Conservation (phyloP, 2,888 invertebrate species). For the Ormyrus labotus region DNA sequence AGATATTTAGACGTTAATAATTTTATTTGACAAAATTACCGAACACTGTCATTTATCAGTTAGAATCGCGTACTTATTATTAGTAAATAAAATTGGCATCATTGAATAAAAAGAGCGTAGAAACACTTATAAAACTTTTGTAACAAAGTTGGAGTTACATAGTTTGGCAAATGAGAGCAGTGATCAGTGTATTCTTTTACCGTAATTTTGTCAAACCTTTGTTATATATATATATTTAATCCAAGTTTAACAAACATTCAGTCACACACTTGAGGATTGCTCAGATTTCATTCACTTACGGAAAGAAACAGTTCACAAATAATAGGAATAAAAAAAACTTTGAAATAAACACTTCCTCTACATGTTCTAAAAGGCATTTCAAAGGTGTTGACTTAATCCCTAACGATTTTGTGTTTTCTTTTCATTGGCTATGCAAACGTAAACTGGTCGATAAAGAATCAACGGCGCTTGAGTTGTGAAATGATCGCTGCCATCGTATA, state of each 20-base stretch:
- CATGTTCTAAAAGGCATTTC: slow-evolving; percentile 6
- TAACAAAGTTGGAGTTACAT: slow-evolving; percentile 10
- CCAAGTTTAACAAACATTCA: slow-evolving; percentile 23
- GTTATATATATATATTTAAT: slow-evolving; percentile 24
- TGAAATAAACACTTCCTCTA: background rate
- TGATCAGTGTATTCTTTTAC: background rate
- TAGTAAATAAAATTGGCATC: background rate
- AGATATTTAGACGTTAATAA: slow-evolving; percentile 8
- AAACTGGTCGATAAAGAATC: slow-evolving; percentile 82
- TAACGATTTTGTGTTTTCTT: slow-evolving; percentile 58
- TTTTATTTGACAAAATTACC: slow-evolving; percentile 31
- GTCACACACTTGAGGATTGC: slow-evolving; percentile 21
- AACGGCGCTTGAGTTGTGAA: slow-evolving; percentile 72
- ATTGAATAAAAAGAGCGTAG: background rate
- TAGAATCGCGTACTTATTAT: background rate
- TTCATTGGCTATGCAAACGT: slow-evolving; percentile 76
- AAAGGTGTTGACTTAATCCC: background rate
- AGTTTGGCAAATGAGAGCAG: slow-evolving; percentile 6
- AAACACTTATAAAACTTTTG: background rate
- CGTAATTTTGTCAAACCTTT: slow-evolving; percentile 29
- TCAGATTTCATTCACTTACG: slow-evolving; percentile 4
- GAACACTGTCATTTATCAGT: background rate
- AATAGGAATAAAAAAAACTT: background rate
- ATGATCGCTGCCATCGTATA: slow-evolving; percentile 82
- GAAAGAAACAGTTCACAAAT: slow-evolving; percentile 19